phyloP scores from a whole-genome alignment of 2,113 vertebrate genomes.

The Bufo gargarizans region DNA sequence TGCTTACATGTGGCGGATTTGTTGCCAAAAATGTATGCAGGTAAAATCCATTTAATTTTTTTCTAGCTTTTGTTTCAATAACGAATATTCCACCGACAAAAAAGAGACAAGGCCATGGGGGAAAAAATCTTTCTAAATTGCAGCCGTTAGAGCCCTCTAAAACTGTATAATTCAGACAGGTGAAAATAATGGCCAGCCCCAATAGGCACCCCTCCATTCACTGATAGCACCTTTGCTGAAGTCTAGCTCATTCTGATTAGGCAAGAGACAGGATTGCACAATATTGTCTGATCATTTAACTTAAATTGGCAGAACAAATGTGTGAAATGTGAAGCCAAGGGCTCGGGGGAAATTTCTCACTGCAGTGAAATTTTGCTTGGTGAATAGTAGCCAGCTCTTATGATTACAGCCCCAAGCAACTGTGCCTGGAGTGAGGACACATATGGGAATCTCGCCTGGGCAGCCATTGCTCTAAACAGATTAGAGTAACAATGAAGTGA shows the following conservation, averaged over 20 bases:
- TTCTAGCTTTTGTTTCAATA: too few species aligned
- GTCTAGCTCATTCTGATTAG: conserved; percentile 16
- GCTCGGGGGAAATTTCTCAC: conserved; percentile 51
- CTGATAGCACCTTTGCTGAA: background rate
- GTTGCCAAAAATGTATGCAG: too few species aligned
- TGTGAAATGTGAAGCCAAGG: conserved; percentile 16
- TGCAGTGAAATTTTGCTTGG: conserved; percentile 30
- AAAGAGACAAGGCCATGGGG: too few species aligned
- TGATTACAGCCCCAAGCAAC: conserved; percentile 36
- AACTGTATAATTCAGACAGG: too few species aligned
- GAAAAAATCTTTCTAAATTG: too few species aligned
- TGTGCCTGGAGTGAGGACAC: background rate
- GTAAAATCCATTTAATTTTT: too few species aligned
- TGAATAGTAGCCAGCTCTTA: conserved; percentile 22
- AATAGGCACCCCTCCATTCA: background rate
- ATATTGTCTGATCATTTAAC: conserved; percentile 48
- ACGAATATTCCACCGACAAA: too few species aligned
- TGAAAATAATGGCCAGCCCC: too few species aligned
- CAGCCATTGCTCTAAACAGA: background rate
- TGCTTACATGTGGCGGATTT: too few species aligned
- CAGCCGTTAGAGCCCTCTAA: too few species aligned
- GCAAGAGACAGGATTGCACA: conserved; percentile 29
- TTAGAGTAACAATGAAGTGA: conserved; percentile 21
- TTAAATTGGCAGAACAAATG: conserved; percentile 54
- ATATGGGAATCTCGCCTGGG: conserved; percentile 10